Percentiles rank a stretch among this genome's conserved stretches.
Evolutionary conservation across 2,888 invertebrate species (phyloP).

Genomic region (Ferrisia virgata): DNA sequence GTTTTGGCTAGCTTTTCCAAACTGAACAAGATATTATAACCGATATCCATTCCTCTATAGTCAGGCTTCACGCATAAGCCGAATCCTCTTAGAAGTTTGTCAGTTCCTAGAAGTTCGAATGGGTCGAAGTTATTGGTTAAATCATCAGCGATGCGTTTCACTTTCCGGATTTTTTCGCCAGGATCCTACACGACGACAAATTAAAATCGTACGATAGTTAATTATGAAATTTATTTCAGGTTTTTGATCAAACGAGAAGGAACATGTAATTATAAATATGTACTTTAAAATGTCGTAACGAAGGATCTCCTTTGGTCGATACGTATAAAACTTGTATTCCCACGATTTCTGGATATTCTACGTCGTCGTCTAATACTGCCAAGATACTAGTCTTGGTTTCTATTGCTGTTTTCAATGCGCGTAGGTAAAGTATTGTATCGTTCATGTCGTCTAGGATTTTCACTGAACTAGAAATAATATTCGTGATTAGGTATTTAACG

Average conservation of each 20-base stretch:
- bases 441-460: neutral
- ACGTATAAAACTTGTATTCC: neutral
- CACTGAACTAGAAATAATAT: neutral
- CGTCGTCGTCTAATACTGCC: neutral
- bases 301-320: neutral
- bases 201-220: too few relatives aligned
- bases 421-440: neutral
- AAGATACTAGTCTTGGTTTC: neutral
- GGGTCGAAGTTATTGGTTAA: neutral
- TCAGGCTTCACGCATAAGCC: neutral
- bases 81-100: neutral
- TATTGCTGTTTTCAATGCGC: neutral
- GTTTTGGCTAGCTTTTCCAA: neutral
- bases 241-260: too few relatives aligned
- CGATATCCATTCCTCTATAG: neutral
- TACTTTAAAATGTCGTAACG: neutral
- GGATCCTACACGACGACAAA: slow-evolving; percentile 6
- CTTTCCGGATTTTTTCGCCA: slow-evolving; percentile 33
- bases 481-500: neutral
- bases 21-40: neutral
- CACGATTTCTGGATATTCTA: neutral
- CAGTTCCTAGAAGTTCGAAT: neutral
- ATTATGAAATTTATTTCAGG: neutral
- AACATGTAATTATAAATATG: neutral
- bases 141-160: neutral